Conservation (phyloP, 2,113 vertebrate genomes). For the Leptobrachium leishanense region DNA sequence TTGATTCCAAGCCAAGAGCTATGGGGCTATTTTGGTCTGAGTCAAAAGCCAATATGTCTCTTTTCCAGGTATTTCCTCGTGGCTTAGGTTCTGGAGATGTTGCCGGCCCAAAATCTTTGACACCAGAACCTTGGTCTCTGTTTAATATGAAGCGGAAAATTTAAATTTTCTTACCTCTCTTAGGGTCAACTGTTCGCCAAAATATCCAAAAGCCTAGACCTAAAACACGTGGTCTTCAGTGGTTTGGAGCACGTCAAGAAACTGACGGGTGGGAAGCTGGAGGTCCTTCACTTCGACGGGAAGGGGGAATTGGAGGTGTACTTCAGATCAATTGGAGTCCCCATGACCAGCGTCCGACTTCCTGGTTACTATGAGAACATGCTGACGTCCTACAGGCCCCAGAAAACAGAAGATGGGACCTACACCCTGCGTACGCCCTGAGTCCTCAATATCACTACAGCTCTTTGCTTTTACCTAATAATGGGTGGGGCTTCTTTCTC, state of each 20-base stretch:
- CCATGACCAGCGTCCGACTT: slow-evolving; percentile 58
- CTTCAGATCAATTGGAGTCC: slow-evolving; percentile 52
- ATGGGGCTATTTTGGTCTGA: no score
- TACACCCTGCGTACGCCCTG: slow-evolving; percentile 58
- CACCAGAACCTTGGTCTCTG: no score
- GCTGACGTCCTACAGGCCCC: slow-evolving; percentile 58
- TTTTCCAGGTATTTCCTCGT: no score
- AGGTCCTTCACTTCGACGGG: slow-evolving; percentile 63
- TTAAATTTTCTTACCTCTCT: no score
- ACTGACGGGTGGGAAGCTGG: slow-evolving; percentile 55
- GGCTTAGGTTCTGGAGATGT: no score
- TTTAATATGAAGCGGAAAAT: no score
- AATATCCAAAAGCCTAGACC: slow-evolving; percentile 55
- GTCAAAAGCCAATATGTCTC: no score
- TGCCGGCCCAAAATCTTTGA: no score
- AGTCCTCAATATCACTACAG: no score
- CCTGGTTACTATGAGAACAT: slow-evolving; percentile 67
- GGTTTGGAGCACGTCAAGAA: slow-evolving; percentile 66
- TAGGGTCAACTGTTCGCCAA: slow-evolving; percentile 63
- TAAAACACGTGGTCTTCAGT: slow-evolving; percentile 60
- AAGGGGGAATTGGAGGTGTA: slow-evolving; percentile 68
- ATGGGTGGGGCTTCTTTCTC: no score
- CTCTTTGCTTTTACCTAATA: no score
- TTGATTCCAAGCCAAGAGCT: no score
- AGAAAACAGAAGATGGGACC: slow-evolving; percentile 50